Conservation (phyloP, 1,140 invertebrate genomes). For the Spodoptera litura region DNA sequence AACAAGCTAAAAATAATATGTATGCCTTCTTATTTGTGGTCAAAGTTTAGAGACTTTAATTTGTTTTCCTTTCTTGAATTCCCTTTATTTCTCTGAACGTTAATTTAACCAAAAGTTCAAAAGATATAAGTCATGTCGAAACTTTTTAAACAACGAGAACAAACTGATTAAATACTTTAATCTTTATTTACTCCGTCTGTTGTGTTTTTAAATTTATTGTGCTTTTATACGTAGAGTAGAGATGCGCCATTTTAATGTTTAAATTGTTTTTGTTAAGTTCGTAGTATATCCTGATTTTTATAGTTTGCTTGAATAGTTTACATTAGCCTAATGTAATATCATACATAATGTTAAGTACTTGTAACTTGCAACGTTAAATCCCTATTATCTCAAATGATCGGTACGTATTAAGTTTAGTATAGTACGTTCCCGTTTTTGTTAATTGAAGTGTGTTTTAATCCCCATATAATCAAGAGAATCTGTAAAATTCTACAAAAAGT, state of each 20-base stretch:
- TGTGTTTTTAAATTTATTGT: constrained; percentile 79
- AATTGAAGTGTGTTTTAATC: too few relatives aligned
- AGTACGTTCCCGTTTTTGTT: too few relatives aligned
- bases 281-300: too few relatives aligned
- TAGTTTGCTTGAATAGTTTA: too few relatives aligned
- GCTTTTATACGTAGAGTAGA: constrained; percentile 64
- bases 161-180: constrained; percentile 82
- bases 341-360: too few relatives aligned
- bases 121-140: constrained; percentile 80
- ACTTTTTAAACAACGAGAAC: constrained; percentile 70
- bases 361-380: too few relatives aligned
- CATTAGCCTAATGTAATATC: too few relatives aligned
- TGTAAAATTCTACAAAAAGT: too few relatives aligned
- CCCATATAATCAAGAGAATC: too few relatives aligned
- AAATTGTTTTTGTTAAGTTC: constrained; percentile 29
- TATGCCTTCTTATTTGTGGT: constrained; percentile 51
- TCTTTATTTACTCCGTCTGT: constrained; percentile 82
- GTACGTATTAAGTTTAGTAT: too few relatives aligned
- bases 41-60: constrained; percentile 58
- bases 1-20: constrained; percentile 7
- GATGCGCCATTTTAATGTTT: constrained; percentile 48
- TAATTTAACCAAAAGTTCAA: constrained; percentile 63
- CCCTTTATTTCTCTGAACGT: constrained; percentile 55
- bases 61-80: constrained; percentile 57
- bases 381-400: too few relatives aligned